Percentiles rank a stretch among this genome's conserved stretches.
These are phyloP conservation scores for Ophion ventricosus DNA, from an alignment of 2,888 invertebrate genomes.

Conservation along the genomic window DNA sequence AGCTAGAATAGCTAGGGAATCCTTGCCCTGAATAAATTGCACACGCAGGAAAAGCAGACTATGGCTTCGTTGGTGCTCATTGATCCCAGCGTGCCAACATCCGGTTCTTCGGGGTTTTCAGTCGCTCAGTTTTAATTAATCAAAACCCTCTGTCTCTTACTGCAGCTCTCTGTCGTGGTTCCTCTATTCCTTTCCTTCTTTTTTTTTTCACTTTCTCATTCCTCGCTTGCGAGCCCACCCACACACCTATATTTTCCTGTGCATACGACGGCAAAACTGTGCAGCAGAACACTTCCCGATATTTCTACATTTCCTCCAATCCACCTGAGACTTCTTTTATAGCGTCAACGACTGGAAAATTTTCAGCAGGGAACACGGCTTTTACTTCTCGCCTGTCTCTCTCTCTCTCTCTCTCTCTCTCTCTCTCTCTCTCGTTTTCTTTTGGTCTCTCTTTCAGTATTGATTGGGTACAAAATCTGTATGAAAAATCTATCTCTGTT, in stretches of 20 bases:
- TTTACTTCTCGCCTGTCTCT: neutral
- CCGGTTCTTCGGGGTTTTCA: conserved; percentile 72
- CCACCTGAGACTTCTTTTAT: conserved; percentile 10
- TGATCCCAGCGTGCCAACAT: conserved; percentile 72
- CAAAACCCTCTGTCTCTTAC: conserved; percentile 63
- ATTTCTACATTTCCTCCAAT: conserved; percentile 27
- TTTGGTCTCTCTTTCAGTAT: neutral
- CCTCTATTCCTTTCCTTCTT: neutral
- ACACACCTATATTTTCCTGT: conserved; percentile 12
- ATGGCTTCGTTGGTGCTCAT: conserved; percentile 60
- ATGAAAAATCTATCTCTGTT: neutral
- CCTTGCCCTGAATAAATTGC: conserved; percentile 72
- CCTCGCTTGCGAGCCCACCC: neutral
- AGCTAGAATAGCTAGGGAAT: conserved; percentile 31
- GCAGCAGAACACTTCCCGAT: neutral
- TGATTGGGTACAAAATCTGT: neutral
- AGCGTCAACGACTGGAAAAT: conserved; percentile 2
- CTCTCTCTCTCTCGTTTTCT: neutral
- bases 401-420: neutral
- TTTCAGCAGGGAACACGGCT: neutral
- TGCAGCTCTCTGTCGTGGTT: neutral
- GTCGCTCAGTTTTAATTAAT: conserved; percentile 76
- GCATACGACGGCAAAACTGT: conserved; percentile 16
- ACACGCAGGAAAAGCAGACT: conserved; percentile 66
- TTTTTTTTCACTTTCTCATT: neutral